Evolutionary conservation across 1,140 invertebrate genomes (phyloP).

Genomic region (Rhysida immarginata): DNA sequence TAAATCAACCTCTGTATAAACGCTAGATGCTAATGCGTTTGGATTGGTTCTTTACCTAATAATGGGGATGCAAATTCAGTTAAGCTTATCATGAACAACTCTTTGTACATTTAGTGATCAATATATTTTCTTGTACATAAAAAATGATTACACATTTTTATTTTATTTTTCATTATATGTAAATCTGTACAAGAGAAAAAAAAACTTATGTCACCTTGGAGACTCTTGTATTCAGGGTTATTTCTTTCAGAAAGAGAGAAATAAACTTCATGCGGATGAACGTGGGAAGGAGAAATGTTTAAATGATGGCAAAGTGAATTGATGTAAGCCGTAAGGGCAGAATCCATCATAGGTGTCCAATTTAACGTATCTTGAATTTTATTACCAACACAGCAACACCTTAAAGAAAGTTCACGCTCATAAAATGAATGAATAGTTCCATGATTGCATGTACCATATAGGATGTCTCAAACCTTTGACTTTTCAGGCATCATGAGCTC

Average conservation of each 20-base stretch:
- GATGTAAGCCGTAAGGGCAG: constrained; percentile 23
- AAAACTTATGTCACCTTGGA: constrained; percentile 23
- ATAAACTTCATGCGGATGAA: constrained; percentile 29
- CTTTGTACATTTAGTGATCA: not conserved
- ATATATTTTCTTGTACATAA: not conserved
- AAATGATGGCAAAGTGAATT: constrained; percentile 24
- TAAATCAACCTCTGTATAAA: too few relatives aligned
- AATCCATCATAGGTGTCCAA: constrained; percentile 28
- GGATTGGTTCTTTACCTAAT: too few relatives aligned
- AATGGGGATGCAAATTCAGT: too few relatives aligned
- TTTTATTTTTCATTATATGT: not conserved
- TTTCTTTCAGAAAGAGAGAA: constrained; percentile 22
- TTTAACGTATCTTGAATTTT: constrained; percentile 25
- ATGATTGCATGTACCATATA: too few relatives aligned
- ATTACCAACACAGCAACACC: constrained; percentile 25
- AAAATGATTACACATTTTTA: not conserved
- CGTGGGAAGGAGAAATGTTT: constrained; percentile 22
- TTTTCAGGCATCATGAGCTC: too few relatives aligned
- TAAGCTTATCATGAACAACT: too few relatives aligned
- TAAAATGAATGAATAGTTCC: too few relatives aligned
- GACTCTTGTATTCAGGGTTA: constrained; percentile 20
- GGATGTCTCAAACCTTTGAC: too few relatives aligned
- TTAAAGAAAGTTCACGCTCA: constrained; percentile 16
- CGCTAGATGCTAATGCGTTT: too few relatives aligned
- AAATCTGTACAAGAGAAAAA: not conserved